Evolutionary conservation across 2,888 invertebrate genomes (phyloP).

Genomic region (Papilio protenor): DNA sequence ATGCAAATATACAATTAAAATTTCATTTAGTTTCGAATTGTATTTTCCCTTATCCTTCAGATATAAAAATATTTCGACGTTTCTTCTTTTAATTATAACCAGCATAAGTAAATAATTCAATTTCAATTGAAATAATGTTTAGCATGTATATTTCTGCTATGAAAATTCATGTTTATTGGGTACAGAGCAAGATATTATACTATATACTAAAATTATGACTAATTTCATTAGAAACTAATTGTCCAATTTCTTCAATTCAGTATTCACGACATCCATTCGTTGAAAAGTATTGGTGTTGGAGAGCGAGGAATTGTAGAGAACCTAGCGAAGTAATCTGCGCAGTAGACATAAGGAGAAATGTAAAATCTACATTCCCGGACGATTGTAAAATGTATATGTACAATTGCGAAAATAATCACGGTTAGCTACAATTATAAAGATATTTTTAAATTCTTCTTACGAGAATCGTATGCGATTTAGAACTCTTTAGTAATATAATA

Average conservation of each 20-base stretch:
- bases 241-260: constrained; percentile 41
- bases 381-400: constrained; percentile 59
- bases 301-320: constrained; percentile 55
- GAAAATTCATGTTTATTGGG: no score
- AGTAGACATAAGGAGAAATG: constrained; percentile 53
- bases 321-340: constrained; percentile 54
- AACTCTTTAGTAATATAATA: constrained; percentile 16
- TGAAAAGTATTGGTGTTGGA: constrained; percentile 70
- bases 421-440: constrained; percentile 50
- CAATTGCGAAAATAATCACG: constrained; percentile 60
- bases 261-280: constrained; percentile 50
- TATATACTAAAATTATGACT: no score
- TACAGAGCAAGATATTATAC: no score
- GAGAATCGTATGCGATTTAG: constrained; percentile 15
- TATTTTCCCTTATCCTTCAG: not conserved
- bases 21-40: not conserved
- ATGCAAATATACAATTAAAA: not conserved
- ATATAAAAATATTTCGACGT: not conserved
- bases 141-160: no score
- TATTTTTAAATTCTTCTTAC: constrained; percentile 23
- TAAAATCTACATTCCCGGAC: constrained; percentile 52
- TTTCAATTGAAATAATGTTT: not conserved
- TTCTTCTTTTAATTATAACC: not conserved
- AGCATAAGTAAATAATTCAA: not conserved
- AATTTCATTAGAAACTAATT: not conserved